A percentile compares a stretch with the other conserved stretches of the same genome.
Evolutionary conservation across 2,797 vertebrate species (phyloP).

Genomic region (Protosalanx chinensis): DNA sequence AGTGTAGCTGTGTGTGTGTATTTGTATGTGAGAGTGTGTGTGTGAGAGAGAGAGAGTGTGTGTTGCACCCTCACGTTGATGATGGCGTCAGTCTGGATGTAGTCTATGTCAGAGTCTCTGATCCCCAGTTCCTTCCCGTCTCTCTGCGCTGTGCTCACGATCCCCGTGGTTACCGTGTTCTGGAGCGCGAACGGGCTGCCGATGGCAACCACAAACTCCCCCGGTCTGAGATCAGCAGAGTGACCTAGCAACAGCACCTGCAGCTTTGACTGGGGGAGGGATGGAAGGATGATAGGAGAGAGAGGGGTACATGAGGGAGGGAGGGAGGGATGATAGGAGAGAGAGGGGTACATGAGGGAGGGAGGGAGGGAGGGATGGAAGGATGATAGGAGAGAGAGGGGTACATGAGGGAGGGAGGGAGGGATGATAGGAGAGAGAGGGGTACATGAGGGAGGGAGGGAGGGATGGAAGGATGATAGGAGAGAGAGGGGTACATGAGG

Average conservation of each 20-base stretch:
- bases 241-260: constrained; percentile 80
- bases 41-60: background rate
- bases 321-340: background rate
- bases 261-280: constrained; percentile 76
- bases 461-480: too few species aligned
- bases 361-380: constrained; percentile 4
- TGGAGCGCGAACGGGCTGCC: constrained; percentile 93
- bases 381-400: too few species aligned
- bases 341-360: background rate
- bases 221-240: constrained; percentile 87
- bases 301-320: background rate
- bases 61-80: constrained; percentile 75
- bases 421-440: background rate
- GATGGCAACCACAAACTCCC: constrained; percentile 94
- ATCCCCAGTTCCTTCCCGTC: constrained; percentile 90
- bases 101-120: constrained; percentile 91
- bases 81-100: constrained; percentile 92
- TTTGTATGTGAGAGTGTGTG: background rate
- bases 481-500: background rate
- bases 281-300: background rate
- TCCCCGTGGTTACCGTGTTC: constrained; percentile 93
- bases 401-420: background rate
- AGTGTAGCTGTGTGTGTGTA: background rate
- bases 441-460: too few species aligned
- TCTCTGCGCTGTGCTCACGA: constrained; percentile 90